Base-by-base conservation (phyloP, 2,113 vertebrate species). In the Onychorhynchus coronatus region DNA sequence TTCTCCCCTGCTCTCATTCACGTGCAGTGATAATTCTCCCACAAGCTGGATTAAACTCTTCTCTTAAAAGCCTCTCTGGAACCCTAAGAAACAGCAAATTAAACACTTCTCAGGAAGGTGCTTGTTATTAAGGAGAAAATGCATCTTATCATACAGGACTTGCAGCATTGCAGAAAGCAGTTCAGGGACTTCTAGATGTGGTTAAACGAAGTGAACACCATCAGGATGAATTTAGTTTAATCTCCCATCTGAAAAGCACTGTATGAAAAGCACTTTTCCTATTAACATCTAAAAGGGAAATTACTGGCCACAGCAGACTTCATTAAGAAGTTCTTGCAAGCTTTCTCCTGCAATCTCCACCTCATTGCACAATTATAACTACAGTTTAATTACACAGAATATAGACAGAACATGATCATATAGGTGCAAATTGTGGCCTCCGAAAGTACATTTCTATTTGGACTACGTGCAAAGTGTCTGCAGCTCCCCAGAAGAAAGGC, bases 1-100 rank as follows among this genome's bases (percentile, higher is more conserved):
- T 85, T 41, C 56, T 62, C 62, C 66, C 30, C 18, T 27, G 22
- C 62, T 91, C 62, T 85, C 62, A 79, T 85, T 88, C 88, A 90
- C 75, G 80, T 66, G 75, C 88, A 76, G 31, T 25, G 52, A n/a
- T 94, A 95, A 95, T 76, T 93, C 92, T 52, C 61, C 27, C 75
- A 85, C 53, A 93, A 85, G 58, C 62, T 46, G 75, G 95, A 97
- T 96, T 95, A 95, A 93, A 89, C 44, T 61, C 85, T 79, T 68
- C 74, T 73, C 66, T 76, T 75, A 79, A 89, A 93, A 95, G 88
- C 82, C 37, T 82, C 88, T 93, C 82, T 89, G 66, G 35, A 46
- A 12, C 30, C 30, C 24, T 79, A 82, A 72, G 74, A 79, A 75
- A 62, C 27, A 72, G 62, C 74, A 89, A 75, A 89, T 85, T 85